These are phyloP conservation scores for Rhinopomastus cyanomelas DNA, from an alignment of 2,113 vertebrate genomes.

Conservation along the genomic window DNA sequence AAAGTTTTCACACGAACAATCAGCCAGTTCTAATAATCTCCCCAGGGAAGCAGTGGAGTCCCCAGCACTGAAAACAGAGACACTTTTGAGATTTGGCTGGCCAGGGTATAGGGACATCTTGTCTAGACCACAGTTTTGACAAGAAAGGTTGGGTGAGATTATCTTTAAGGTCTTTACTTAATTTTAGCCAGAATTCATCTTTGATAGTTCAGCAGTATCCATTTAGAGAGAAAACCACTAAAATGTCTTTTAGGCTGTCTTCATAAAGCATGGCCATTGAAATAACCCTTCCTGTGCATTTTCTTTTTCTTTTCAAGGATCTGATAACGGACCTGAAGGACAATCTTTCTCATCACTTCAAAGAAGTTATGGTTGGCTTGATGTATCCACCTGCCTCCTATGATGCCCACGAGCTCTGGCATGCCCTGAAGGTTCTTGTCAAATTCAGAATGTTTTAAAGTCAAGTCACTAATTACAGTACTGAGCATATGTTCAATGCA, in stretches of 20 bases:
- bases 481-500: background rate
- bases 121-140: background rate
- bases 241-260: background rate
- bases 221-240: background rate
- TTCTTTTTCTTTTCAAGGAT: conserved; percentile 60
- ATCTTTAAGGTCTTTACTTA: background rate
- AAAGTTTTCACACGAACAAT: background rate
- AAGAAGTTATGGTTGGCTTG: conserved; percentile 81
- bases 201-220: background rate
- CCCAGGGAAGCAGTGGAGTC: background rate
- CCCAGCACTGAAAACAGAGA: background rate
- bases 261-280: background rate
- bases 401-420: conserved; percentile 81
- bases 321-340: conserved; percentile 75
- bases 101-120: background rate
- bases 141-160: background rate
- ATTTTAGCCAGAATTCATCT: background rate
- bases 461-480: background rate
- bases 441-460: background rate
- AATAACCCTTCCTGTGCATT: background rate
- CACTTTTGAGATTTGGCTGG: background rate
- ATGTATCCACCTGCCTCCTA: conserved; percentile 76
- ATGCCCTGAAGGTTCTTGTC: conserved; percentile 79
- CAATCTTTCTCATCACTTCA: conserved; percentile 79
- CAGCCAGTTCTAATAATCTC: background rate